Evolutionary conservation across 2,113 vertebrate genomes (phyloP), one percentile per base, ranked within the genome.

Genomic region (Hucho hucho): DNA sequence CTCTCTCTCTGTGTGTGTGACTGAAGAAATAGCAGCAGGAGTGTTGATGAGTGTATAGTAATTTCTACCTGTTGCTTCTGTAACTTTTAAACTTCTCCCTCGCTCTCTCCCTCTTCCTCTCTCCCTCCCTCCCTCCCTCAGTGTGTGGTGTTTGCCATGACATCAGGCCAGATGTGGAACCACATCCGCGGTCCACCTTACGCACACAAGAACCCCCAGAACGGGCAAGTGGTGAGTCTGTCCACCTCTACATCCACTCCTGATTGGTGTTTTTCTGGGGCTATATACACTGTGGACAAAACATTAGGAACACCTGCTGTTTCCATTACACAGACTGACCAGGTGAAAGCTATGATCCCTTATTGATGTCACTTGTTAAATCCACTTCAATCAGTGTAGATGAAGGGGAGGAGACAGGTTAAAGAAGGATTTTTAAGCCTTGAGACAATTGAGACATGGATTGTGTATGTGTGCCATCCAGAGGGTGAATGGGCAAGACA

Each of bases 101-200:
- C 63, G 28, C 13, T 59, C 6, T n/a, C 24, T 28, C 12, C 24
- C 59, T 25, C 22, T 2, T 11, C 11, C 22, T 22, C n/a, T 24
- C 63, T 24, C 22, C 0, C 63, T 11, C 3, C 3, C 25, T 12
- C 11, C 12, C 4, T 16, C 14, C 11, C 25, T 46, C 82, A 99
- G 98, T 97, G 97, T 87, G 97, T 99, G 86, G 96, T 97, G 65
- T 91, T 99, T 86, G 95, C 97, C 76, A 99, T 99, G 98, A 99
- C 97, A 4, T 99, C 98, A 69, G 98, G 98, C 70, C 98, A 99
- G 86, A 99, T 99, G 98, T 99, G 98, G 98, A 99, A 99, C 85
- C 98, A 99, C 84, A 99, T 99, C 73, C 93, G 98, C 89, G 98
- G 98, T 46, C 98, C 98, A 3, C 98, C 98, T 0, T 99, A 99